Conservation (phyloP, 2,113 vertebrate genomes). For the Epinephelus cyanopodus region DNA sequence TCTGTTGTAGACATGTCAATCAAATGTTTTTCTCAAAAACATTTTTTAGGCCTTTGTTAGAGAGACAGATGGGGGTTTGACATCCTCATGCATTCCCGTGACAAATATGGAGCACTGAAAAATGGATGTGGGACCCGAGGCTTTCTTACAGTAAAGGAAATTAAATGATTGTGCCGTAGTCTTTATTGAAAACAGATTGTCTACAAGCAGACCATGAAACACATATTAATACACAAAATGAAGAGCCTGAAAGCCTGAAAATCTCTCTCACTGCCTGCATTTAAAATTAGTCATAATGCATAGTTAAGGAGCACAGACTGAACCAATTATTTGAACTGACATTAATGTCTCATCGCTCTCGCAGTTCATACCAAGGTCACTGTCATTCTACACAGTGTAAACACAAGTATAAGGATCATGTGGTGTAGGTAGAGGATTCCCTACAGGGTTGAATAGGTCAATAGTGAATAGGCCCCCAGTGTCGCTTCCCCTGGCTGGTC, state of each 20-base stretch:
- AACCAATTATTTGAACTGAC: background rate
- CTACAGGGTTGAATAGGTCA: conserved; percentile 22
- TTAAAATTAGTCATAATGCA: background rate
- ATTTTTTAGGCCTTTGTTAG: no score
- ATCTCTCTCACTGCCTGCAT: background rate
- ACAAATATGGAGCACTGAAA: background rate
- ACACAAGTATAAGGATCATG: background rate
- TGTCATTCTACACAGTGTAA: conserved; percentile 3
- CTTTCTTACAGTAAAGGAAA: conserved; percentile 23
- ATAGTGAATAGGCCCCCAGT: conserved; percentile 14
- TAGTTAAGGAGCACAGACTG: background rate
- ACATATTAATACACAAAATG: background rate
- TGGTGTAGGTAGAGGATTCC: conserved; percentile 5
- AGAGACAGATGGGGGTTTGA: background rate
- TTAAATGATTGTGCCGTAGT: conserved; percentile 19
- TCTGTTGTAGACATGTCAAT: no score
- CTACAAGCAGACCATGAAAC: background rate
- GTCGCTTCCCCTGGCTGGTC: conserved; percentile 6
- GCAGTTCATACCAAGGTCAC: conserved; percentile 1
- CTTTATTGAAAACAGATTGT: conserved; percentile 19
- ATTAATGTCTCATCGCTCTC: background rate
- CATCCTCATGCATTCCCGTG: background rate
- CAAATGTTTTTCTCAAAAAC: no score
- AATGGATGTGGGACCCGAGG: background rate
- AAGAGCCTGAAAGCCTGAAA: background rate